These are phyloP conservation scores for Folsomia candida DNA, from an alignment of 2,888 invertebrate genomes.

Conservation along the genomic window DNA sequence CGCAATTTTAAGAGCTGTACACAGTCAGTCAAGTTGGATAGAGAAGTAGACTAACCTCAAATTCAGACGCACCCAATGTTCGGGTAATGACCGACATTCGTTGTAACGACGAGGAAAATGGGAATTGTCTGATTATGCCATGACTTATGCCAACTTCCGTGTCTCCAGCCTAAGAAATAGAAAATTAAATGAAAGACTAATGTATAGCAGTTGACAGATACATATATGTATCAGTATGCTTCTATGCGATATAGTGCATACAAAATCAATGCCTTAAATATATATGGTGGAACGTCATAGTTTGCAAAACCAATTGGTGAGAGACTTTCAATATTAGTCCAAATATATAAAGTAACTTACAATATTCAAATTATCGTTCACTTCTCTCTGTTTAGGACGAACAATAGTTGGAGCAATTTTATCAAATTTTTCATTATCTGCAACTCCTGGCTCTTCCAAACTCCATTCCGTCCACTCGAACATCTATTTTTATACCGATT, in stretches of 20 bases:
- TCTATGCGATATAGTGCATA: too few relatives aligned
- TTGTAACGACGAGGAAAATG: constrained; percentile 82
- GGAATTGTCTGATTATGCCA: constrained; percentile 80
- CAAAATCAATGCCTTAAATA: too few relatives aligned
- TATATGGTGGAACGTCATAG: too few relatives aligned
- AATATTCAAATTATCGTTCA: constrained; percentile 29
- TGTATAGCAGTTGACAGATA: too few relatives aligned
- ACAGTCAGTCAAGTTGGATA: too few relatives aligned
- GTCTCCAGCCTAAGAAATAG: constrained; percentile 50
- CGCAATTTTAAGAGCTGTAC: too few relatives aligned
- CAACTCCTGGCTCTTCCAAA: constrained; percentile 80
- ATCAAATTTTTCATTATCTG: constrained; percentile 80
- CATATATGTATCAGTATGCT: too few relatives aligned
- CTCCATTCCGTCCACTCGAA: constrained; percentile 92
- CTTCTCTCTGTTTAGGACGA: constrained; percentile 57
- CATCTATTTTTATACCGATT: constrained; percentile 66
- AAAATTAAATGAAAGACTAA: neutral
- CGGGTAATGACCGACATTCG: constrained; percentile 85
- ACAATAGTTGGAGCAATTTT: constrained; percentile 84
- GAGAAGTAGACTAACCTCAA: too few relatives aligned
- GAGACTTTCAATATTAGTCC: too few relatives aligned
- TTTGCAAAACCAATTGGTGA: too few relatives aligned
- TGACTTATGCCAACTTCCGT: constrained; percentile 77
- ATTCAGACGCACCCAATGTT: constrained; percentile 68
- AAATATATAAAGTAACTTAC: too few relatives aligned